Base-by-base conservation (phyloP, 1,140 invertebrate genomes). In the Platorchestia sp. region DNA sequence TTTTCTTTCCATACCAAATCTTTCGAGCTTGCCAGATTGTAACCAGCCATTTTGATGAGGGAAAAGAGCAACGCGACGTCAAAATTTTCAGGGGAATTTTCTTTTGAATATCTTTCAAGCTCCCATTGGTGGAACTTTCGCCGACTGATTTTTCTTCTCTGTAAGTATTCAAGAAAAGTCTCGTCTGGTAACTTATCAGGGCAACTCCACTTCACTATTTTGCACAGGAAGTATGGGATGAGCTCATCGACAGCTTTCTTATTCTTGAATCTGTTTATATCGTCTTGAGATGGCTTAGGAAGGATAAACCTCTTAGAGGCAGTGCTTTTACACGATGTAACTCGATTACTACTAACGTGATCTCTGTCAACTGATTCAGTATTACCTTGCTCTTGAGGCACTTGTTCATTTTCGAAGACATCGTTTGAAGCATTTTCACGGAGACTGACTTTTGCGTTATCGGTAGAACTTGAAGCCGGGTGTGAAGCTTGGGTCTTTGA, bases 211-310 rank as follows among this genome's bases (percentile, higher is more conserved):
- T 45, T 10, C 41, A 93, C 19, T 45, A 93, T 93, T 47, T 93
- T 93, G 36, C 91, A 44, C 91, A 93, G 45, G n/a, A 93, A 45
- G 40, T 93, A 22, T 0, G 91, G 91, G 36, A 93, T 44, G 7
- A 93, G 14, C 44, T 93, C 91, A 93, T 93, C 91, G 45, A 93
- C 91, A 40, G 45, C 91, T 93, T 93, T 93, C 44, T 45, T 93
- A 44, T 93, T 93, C 91, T 47, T 93, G 45, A 93, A 93, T 93
- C 91, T 93, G 45, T 93, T 93, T 42, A 93, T 93, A 44, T 93
- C 91, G 44, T 45, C 43, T 6, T n/a, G 3, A 10, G 91, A 93
- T 45, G 47, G 14, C 10, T 40, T 40, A 93, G 91, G 91, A 93
- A 93, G 45, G 0, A 93, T 40, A 47, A 93, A n/a, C 16, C 40